phyloP scores from a whole-genome alignment of 2,113 vertebrate species.

The Caranx ignobilis region DNA sequence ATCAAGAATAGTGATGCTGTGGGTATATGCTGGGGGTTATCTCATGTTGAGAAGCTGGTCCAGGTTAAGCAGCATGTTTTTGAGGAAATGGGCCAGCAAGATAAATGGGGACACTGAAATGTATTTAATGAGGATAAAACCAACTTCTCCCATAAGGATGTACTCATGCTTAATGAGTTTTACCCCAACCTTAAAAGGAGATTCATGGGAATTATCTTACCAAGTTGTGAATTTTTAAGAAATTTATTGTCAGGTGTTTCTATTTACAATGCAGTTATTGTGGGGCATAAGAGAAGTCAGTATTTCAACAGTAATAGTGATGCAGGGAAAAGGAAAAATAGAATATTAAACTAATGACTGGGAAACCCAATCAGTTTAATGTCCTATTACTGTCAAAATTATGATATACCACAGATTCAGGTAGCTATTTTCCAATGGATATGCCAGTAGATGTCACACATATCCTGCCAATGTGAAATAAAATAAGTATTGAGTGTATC shows the following conservation, averaged over 20 bases:
- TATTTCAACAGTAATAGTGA: neutral
- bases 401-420: neutral
- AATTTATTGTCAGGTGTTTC: constrained; percentile 35
- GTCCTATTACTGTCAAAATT: neutral
- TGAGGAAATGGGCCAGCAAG: constrained; percentile 81
- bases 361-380: neutral
- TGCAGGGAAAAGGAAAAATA: neutral
- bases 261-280: constrained; percentile 2
- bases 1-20: constrained; percentile 78
- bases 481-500: too few relatives aligned
- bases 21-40: constrained; percentile 82
- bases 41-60: constrained; percentile 71
- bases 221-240: constrained; percentile 37
- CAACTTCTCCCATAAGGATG: constrained; percentile 64
- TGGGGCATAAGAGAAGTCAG: neutral
- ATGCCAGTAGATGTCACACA: neutral
- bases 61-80: constrained; percentile 86
- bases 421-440: neutral
- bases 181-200: constrained; percentile 50
- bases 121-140: constrained; percentile 79
- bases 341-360: too few relatives aligned
- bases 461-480: too few relatives aligned
- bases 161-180: constrained; percentile 67
- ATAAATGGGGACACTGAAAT: constrained; percentile 73
- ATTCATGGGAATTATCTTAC: constrained; percentile 59